phyloP scores from a whole-genome alignment of 1,140 invertebrate species.

The Ooceraea biroi region DNA sequence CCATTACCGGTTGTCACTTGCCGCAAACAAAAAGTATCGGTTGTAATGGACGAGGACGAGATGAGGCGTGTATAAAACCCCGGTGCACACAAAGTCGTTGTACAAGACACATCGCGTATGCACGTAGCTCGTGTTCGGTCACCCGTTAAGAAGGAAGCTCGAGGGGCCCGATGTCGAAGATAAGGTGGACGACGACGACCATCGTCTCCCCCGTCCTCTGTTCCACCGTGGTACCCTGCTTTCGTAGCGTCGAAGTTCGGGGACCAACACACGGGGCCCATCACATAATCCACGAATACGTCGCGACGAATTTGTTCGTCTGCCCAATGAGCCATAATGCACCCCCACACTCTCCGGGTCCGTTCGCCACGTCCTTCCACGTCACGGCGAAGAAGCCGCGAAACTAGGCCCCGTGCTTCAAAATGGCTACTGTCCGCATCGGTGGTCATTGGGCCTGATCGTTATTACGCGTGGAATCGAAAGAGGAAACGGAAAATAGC shows the following conservation, averaged over 20 bases:
- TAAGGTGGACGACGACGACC: conserved; percentile 70
- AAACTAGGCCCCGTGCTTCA: conserved; percentile 61
- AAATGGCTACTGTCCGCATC: conserved; percentile 72
- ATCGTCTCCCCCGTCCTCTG: conserved; percentile 44
- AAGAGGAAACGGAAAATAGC: not conserved
- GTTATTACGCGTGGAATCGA: not conserved
- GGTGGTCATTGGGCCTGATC: conserved; percentile 40
- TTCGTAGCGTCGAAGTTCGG: conserved; percentile 65
- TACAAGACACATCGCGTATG: conserved; percentile 57
- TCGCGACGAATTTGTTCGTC: conserved; percentile 80
- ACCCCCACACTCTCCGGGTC: conserved; percentile 58
- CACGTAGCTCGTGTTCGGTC: conserved; percentile 75
- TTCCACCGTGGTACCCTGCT: not conserved
- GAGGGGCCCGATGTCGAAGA: conserved; percentile 76
- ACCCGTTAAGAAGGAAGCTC: conserved; percentile 81
- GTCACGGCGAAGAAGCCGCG: conserved; percentile 64
- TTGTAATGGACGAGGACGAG: not conserved
- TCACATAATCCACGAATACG: conserved; percentile 79
- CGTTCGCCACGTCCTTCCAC: conserved; percentile 34
- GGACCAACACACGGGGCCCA: conserved; percentile 63
- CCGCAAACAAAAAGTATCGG: conserved; percentile 24
- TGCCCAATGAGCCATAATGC: conserved; percentile 79
- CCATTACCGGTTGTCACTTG: conserved; percentile 22
- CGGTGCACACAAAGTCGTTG: conserved; percentile 24
- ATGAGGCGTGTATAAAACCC: conserved; percentile 31